These are phyloP conservation scores for Kryptolebias ocellatus DNA, from an alignment of 2,797 vertebrate genomes.

Conservation along the genomic window DNA sequence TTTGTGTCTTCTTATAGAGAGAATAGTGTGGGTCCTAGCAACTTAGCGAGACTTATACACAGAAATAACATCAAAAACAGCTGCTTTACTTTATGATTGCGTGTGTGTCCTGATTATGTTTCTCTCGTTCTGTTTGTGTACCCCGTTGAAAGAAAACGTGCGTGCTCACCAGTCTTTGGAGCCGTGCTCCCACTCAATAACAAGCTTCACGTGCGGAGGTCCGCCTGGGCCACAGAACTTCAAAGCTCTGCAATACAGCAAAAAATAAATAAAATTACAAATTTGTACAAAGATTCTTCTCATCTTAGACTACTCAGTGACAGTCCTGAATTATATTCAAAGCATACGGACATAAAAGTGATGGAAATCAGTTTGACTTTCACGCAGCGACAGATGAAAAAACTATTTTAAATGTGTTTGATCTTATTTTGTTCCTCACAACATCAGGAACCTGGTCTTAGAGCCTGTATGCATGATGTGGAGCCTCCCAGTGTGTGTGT, in stretches of 20 bases:
- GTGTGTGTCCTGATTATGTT: not conserved
- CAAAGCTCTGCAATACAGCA: slow-evolving; percentile 79
- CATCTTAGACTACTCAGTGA: not conserved
- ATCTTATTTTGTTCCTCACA: not conserved
- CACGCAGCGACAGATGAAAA: not conserved
- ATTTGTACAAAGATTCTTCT: not conserved
- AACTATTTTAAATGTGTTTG: not conserved
- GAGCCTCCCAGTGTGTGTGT: not conserved
- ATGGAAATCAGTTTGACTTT: not conserved
- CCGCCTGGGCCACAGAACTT: slow-evolving; percentile 84
- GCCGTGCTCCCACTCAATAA: slow-evolving; percentile 88
- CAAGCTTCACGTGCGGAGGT: slow-evolving; percentile 87
- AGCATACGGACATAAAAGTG: not conserved
- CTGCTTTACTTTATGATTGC: not conserved
- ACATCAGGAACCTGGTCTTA: not conserved
- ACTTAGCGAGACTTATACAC: not conserved
- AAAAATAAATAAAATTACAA: not conserved
- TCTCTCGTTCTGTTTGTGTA: not conserved
- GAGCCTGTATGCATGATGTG: not conserved
- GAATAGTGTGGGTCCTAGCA: not conserved
- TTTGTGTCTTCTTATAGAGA: not conserved
- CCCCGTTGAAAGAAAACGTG: not conserved
- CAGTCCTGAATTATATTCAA: not conserved
- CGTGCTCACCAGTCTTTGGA: slow-evolving; percentile 87
- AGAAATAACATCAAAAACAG: not conserved